These are phyloP conservation scores for Bovichtus diacanthus DNA, from an alignment of 2,797 vertebrate species.

Conservation along the genomic window DNA sequence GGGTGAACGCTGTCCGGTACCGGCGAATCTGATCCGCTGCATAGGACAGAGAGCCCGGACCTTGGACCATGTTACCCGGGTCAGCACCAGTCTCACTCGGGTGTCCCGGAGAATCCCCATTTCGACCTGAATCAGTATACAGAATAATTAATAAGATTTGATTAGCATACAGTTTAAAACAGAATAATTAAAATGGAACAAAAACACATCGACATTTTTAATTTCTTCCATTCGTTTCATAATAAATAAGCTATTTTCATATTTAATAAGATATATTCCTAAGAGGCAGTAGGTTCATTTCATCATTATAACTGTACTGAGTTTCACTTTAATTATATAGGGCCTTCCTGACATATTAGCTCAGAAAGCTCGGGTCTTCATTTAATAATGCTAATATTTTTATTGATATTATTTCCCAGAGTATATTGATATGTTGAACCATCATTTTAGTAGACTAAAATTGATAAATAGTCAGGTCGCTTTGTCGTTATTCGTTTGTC, in stretches of 20 bases:
- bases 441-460: background rate
- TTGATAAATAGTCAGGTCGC: background rate
- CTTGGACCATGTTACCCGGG: constrained; percentile 78
- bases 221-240: constrained; percentile 22
- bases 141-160: constrained; percentile 26
- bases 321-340: background rate
- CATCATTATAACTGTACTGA: background rate
- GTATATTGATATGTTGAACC: background rate
- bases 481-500: constrained; percentile 1
- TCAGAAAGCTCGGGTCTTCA: background rate
- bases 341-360: constrained; percentile 1
- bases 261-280: background rate
- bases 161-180: background rate
- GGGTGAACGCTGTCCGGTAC: constrained; percentile 97
- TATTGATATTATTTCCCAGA: background rate
- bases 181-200: background rate
- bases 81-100: constrained; percentile 76
- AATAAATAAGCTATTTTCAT: background rate
- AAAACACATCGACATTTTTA: background rate
- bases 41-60: constrained; percentile 90
- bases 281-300: background rate
- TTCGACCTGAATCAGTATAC: constrained; percentile 72
- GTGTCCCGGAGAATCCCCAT: constrained; percentile 79
- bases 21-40: constrained; percentile 96
- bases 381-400: background rate